Conservation (phyloP, 2,797 vertebrate genomes). For the Anolis apletophallus region DNA sequence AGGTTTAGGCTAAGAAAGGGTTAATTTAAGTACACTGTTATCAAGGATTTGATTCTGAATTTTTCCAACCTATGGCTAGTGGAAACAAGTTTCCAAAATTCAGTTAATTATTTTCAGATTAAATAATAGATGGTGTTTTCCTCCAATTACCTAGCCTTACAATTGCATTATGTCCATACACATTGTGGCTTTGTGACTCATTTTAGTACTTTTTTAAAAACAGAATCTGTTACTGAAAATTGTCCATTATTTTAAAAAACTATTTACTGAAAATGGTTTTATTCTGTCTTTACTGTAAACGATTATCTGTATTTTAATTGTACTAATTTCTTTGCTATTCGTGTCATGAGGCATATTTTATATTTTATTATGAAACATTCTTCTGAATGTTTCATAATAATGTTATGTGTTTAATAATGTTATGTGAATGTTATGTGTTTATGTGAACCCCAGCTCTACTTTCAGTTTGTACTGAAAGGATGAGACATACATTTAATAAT, state of each 20-base stretch:
- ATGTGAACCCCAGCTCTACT: background rate
- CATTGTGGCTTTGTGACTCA: background rate
- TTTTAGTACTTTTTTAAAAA: no score
- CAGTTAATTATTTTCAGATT: background rate
- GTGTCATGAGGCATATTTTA: background rate
- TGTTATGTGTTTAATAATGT: no score
- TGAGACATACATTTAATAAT: background rate
- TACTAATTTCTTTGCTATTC: background rate
- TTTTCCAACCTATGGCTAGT: background rate
- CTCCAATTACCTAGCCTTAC: background rate
- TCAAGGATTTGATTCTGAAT: background rate
- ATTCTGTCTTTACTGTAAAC: background rate
- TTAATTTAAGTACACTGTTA: background rate
- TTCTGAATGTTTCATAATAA: background rate
- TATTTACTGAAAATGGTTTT: conserved; percentile 4
- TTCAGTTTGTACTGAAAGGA: background rate
- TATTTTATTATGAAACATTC: background rate
- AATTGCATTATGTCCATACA: background rate
- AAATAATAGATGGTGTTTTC: background rate
- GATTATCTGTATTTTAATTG: background rate
- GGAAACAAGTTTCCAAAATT: background rate
- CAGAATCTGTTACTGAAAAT: conserved; percentile 8
- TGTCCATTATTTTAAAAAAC: background rate
- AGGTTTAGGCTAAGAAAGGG: background rate
- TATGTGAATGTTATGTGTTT: no score